Percentiles rank a stretch among this genome's conserved stretches.
phyloP scores from a whole-genome alignment of 2,797 vertebrate genomes.

The Chloroceryle amazona region DNA sequence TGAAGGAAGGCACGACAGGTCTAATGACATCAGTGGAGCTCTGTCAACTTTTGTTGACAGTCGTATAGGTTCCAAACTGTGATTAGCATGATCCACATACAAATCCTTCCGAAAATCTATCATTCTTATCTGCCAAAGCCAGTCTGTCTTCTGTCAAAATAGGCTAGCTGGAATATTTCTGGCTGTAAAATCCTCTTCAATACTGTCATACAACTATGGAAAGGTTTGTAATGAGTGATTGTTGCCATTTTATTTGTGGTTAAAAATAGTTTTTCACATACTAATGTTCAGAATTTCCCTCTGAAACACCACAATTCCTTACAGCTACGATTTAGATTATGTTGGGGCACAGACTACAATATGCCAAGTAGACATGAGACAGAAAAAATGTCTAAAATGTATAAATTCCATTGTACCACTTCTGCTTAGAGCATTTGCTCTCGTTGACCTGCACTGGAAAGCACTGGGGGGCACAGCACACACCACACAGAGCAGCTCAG shows the following conservation, averaged over 20 bases:
- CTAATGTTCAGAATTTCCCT: neutral
- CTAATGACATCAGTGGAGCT: neutral
- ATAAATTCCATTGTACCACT: neutral
- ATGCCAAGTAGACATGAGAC: neutral
- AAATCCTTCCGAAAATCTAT: neutral
- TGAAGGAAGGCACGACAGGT: neutral
- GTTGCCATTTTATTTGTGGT: neutral
- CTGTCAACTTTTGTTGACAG: neutral
- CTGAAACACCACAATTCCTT: neutral
- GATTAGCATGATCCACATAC: neutral
- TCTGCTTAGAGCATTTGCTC: neutral
- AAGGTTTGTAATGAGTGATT: conserved; percentile 58
- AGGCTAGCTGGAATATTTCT: conserved; percentile 73
- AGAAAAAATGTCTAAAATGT: neutral
- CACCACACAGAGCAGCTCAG: neutral
- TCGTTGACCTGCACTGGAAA: neutral
- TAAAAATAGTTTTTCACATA: neutral
- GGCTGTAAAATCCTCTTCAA: conserved; percentile 54
- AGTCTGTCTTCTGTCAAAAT: conserved; percentile 53
- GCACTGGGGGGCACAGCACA: neutral
- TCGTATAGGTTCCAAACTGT: neutral
- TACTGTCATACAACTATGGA: conserved; percentile 72
- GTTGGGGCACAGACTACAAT: neutral
- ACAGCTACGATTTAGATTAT: neutral
- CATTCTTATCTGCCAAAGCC: neutral